Evolutionary conservation across 2,797 vertebrate genomes (phyloP).

Genomic region (Acanthurus tractus): DNA sequence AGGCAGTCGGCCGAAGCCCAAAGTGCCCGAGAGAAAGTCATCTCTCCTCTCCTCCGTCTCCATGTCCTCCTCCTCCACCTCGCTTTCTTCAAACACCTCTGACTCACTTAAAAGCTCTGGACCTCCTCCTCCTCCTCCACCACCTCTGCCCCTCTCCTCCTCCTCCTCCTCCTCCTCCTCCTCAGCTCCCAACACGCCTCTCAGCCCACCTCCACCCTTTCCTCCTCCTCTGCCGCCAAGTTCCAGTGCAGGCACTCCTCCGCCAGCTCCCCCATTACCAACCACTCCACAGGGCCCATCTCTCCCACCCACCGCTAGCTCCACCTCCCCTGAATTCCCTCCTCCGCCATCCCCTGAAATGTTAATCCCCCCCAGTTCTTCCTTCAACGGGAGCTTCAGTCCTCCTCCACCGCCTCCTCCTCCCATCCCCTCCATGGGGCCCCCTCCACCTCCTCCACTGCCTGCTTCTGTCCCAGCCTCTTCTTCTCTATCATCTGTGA

Average conservation of each 20-base stretch:
- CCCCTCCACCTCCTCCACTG: slow-evolving; percentile 73
- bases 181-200: slow-evolving; percentile 69
- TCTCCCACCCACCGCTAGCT: slow-evolving; percentile 53
- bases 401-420: slow-evolving; percentile 74
- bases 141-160: slow-evolving; percentile 56
- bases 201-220: slow-evolving; percentile 75
- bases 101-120: slow-evolving; percentile 87
- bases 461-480: slow-evolving; percentile 76
- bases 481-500: slow-evolving; percentile 83
- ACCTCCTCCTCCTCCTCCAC: slow-evolving; percentile 69
- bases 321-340: slow-evolving; percentile 87
- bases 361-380: slow-evolving; percentile 73
- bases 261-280: slow-evolving; percentile 70
- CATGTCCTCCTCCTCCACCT: slow-evolving; percentile 95
- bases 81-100: slow-evolving; percentile 95
- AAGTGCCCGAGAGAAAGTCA: slow-evolving; percentile 97
- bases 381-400: slow-evolving; percentile 77
- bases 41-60: slow-evolving; percentile 95
- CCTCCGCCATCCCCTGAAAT: slow-evolving; percentile 91
- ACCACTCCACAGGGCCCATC: slow-evolving; percentile 57
- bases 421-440: slow-evolving; percentile 41
- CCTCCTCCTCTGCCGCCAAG: slow-evolving; percentile 71
- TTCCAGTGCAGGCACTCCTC: slow-evolving; percentile 60
- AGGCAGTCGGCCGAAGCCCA: slow-evolving; percentile 89
- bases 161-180: slow-evolving; percentile 64